These are phyloP conservation scores for Barbus barbus DNA, from an alignment of 2,113 vertebrate genomes.

Conservation along the genomic window DNA sequence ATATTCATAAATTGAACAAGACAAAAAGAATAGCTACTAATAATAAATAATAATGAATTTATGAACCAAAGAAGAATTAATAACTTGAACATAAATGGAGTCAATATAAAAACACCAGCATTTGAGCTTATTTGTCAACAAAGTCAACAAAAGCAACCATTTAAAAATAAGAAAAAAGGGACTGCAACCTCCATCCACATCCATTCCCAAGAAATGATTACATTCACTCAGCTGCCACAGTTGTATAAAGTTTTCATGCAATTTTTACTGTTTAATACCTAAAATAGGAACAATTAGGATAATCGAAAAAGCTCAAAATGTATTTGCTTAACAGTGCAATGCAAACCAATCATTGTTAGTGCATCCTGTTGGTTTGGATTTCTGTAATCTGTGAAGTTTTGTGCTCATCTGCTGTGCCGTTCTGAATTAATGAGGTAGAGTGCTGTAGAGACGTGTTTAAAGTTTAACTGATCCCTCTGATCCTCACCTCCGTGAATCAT, in stretches of 20 bases:
- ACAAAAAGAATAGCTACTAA: not conserved
- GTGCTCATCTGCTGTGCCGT: not conserved
- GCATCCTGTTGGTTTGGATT: constrained; percentile 21
- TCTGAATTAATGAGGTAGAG: constrained; percentile 27
- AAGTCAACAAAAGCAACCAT: too few relatives aligned
- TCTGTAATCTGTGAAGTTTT: constrained; percentile 23
- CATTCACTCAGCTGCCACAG: not conserved
- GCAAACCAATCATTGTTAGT: constrained; percentile 26
- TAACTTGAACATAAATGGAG: not conserved
- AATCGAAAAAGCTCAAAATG: not conserved
- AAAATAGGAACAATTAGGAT: constrained; percentile 20
- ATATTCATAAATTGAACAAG: not conserved
- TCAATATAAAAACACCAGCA: not conserved
- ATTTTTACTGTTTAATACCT: not conserved
- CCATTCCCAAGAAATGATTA: not conserved
- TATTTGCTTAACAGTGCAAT: constrained; percentile 13
- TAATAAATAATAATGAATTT: too few relatives aligned
- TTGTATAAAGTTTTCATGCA: not conserved
- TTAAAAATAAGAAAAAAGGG: too few relatives aligned
- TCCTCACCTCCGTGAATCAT: constrained; percentile 44
- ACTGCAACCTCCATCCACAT: not conserved
- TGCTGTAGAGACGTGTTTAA: constrained; percentile 41
- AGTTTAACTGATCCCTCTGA: constrained; percentile 50
- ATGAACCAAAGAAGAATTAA: not conserved
- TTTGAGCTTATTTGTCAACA: not conserved